Percentiles rank a stretch among this genome's conserved stretches.
phyloP scores from a whole-genome alignment of 1,140 invertebrate species.

The Magallana ariakensis region DNA sequence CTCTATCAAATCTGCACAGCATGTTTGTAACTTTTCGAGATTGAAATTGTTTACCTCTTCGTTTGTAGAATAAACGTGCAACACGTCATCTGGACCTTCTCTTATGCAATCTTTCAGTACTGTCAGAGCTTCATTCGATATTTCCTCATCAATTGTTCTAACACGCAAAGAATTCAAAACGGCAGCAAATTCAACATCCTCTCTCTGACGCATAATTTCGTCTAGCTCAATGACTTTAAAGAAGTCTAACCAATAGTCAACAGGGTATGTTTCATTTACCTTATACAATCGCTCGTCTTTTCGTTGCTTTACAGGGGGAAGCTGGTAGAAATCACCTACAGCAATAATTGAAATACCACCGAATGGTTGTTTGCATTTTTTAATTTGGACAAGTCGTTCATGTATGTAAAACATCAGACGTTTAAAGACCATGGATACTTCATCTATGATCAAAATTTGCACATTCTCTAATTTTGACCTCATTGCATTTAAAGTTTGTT shows the following conservation, averaged over 20 bases:
- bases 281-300: slow-evolving; percentile 16
- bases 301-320: slow-evolving; percentile 42
- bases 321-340: slow-evolving; percentile 49
- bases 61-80: slow-evolving; percentile 47
- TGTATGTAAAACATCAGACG: no score
- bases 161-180: slow-evolving; percentile 38
- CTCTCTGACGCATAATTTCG: slow-evolving; percentile 49
- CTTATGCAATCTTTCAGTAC: slow-evolving; percentile 24
- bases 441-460: no score
- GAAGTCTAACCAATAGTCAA: slow-evolving; percentile 41
- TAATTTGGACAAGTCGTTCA: no score
- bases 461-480: no score
- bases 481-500: no score
- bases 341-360: slow-evolving; percentile 46
- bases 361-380: slow-evolving; percentile 22
- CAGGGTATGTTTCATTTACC: neutral
- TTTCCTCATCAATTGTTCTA: neutral
- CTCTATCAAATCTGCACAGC: neutral
- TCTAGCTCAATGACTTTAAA: slow-evolving; percentile 16
- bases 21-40: neutral
- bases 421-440: no score
- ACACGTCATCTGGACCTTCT: slow-evolving; percentile 1
- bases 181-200: neutral
- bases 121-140: neutral
- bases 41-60: slow-evolving; percentile 47